Conservation (phyloP, 2,888 invertebrate genomes). For the Epistrophe grossulariae region DNA sequence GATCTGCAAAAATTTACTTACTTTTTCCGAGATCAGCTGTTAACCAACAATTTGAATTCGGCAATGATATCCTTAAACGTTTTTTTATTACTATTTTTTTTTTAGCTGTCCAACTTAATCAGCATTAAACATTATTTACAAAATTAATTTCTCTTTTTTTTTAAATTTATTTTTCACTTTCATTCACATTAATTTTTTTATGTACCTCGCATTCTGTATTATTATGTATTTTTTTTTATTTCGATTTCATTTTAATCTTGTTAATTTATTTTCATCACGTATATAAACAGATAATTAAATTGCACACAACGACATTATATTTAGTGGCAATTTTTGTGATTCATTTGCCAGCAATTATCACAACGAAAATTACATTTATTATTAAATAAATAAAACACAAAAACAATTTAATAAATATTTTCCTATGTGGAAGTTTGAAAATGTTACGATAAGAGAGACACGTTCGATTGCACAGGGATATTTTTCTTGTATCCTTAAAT, state of each 20-base stretch:
- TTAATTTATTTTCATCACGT: constrained; percentile 53
- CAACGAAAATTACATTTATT: constrained; percentile 37
- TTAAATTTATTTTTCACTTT: constrained; percentile 47
- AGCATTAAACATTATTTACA: constrained; percentile 16
- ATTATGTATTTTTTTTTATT: constrained; percentile 3
- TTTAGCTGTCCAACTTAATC: constrained; percentile 24
- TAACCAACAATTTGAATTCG: not conserved
- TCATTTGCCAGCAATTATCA: constrained; percentile 61
- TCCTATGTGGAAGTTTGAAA: constrained; percentile 39
- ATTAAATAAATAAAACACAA: constrained; percentile 9
- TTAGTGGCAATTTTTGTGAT: constrained; percentile 29
- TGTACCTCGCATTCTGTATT: constrained; percentile 51
- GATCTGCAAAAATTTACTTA: not conserved
- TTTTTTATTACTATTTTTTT: not conserved
- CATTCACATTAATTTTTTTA: constrained; percentile 35
- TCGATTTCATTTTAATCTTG: constrained; percentile 47
- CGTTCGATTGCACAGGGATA: constrained; percentile 7
- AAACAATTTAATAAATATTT: not conserved
- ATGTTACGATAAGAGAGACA: constrained; percentile 40
- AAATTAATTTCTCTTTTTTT: constrained; percentile 24
- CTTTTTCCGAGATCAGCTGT: constrained; percentile 8
- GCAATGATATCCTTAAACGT: constrained; percentile 43
- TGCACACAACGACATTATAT: constrained; percentile 19
- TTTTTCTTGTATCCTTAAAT: not conserved
- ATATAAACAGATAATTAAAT: constrained; percentile 35